A percentile compares a stretch with the other conserved stretches of the same genome.
These are phyloP conservation scores for Zosterops lateralis DNA, from an alignment of 2,113 vertebrate genomes.

Conservation along the genomic window DNA sequence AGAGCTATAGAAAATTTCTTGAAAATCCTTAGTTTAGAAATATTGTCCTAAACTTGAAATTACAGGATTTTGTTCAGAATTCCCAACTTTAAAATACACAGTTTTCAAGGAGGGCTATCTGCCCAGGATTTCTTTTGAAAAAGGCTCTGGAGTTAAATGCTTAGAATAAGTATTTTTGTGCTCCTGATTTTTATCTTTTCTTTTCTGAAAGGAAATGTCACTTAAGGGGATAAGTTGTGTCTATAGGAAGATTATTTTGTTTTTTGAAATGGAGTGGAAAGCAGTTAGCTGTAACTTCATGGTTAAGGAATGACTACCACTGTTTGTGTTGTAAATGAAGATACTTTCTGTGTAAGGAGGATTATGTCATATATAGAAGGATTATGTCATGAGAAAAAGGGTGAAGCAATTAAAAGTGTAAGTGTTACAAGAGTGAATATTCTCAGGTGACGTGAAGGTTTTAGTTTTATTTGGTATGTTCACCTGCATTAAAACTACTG, in stretches of 20 bases:
- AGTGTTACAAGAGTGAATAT: not conserved
- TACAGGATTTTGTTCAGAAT: not conserved
- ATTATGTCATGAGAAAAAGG: not conserved
- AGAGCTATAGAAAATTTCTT: not conserved
- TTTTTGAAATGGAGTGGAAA: not conserved
- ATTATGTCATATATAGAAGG: not conserved
- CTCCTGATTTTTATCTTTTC: not conserved
- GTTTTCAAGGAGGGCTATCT: not conserved
- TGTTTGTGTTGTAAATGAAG: not conserved
- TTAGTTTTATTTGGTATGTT: not conserved
- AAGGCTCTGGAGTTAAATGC: not conserved
- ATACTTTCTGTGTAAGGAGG: not conserved
- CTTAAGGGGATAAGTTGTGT: not conserved
- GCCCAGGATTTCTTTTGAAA: not conserved
- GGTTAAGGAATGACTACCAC: not conserved
- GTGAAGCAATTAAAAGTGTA: not conserved
- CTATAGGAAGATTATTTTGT: not conserved
- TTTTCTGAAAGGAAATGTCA: not conserved
- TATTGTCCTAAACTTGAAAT: not conserved
- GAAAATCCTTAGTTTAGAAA: not conserved
- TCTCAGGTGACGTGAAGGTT: not conserved
- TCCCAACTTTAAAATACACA: not conserved
- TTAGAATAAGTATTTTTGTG: not conserved
- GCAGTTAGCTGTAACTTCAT: not conserved
- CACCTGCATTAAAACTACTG: not conserved